Evolutionary conservation across 2,888 invertebrate genomes (phyloP).

Genomic region (Griposia aprilina): DNA sequence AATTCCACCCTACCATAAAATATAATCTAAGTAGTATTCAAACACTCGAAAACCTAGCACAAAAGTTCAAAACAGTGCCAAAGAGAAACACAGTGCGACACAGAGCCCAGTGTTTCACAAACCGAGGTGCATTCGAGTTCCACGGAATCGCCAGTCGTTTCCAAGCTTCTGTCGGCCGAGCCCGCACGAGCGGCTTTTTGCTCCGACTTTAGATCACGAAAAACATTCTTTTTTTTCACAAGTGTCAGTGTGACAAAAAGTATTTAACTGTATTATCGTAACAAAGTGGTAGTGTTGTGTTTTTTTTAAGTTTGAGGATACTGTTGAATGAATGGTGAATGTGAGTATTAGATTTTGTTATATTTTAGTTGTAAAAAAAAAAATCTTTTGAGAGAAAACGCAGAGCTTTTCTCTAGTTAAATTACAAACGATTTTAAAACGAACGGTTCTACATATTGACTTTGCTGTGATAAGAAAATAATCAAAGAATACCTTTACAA

Average conservation of each 20-base stretch:
- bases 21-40: neutral
- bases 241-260: slow-evolving; percentile 65
- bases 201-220: slow-evolving; percentile 57
- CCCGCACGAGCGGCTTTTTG: slow-evolving; percentile 66
- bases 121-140: slow-evolving; percentile 47
- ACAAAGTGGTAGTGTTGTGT: slow-evolving; percentile 64
- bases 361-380: neutral
- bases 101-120: slow-evolving; percentile 50
- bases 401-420: neutral
- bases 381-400: neutral
- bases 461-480: neutral
- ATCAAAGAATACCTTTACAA: neutral
- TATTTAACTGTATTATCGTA: slow-evolving; percentile 48
- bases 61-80: slow-evolving; percentile 14
- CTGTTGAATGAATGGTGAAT: slow-evolving; percentile 48
- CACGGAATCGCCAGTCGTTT: slow-evolving; percentile 67
- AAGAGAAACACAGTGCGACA: slow-evolving; percentile 55
- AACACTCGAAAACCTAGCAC: neutral
- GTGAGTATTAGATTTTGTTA: slow-evolving; percentile 54
- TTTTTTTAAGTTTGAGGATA: slow-evolving; percentile 62
- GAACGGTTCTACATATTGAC: neutral
- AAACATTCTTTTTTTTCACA: slow-evolving; percentile 57
- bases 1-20: neutral
- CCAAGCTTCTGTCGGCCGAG: slow-evolving; percentile 64
- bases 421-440: neutral